phyloP scores from a whole-genome alignment of 2,888 invertebrate genomes.

The Crepidodera aurea region DNA sequence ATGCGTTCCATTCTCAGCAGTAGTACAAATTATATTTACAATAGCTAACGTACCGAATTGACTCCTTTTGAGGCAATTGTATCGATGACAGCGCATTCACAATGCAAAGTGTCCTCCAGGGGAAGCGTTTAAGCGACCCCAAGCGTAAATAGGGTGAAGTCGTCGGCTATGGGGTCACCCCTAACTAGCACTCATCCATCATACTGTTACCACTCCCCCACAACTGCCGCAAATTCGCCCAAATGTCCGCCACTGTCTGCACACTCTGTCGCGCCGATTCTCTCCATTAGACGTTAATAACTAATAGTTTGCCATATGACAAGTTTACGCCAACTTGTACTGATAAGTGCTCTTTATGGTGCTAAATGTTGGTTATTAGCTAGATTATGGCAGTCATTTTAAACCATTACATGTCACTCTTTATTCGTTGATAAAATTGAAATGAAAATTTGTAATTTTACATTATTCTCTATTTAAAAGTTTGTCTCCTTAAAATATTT shows the following conservation, averaged over 20 bases:
- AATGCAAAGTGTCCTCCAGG: constrained; percentile 46
- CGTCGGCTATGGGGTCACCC: constrained; percentile 43
- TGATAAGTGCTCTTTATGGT: constrained; percentile 44
- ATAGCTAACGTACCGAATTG: constrained; percentile 47
- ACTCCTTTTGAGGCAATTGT: constrained; percentile 50
- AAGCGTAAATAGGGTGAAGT: constrained; percentile 41
- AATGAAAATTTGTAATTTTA: background rate
- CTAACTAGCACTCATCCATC: constrained; percentile 52
- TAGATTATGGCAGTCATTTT: constrained; percentile 3
- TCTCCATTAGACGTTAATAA: constrained; percentile 36
- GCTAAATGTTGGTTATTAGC: constrained; percentile 46
- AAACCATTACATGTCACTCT: background rate
- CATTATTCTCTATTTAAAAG: too few species aligned
- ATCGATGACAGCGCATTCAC: constrained; percentile 49
- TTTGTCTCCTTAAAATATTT: too few species aligned
- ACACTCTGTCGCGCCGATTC: constrained; percentile 27
- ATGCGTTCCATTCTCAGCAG: constrained; percentile 22
- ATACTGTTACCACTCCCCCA: constrained; percentile 55
- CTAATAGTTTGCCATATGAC: constrained; percentile 47
- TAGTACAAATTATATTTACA: constrained; percentile 42
- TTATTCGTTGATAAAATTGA: background rate
- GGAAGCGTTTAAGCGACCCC: constrained; percentile 46
- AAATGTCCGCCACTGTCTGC: constrained; percentile 39
- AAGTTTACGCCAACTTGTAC: constrained; percentile 41
- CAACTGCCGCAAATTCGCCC: constrained; percentile 53